Base-by-base conservation (phyloP, 1,140 invertebrate genomes). In the Drosophila guanche region DNA sequence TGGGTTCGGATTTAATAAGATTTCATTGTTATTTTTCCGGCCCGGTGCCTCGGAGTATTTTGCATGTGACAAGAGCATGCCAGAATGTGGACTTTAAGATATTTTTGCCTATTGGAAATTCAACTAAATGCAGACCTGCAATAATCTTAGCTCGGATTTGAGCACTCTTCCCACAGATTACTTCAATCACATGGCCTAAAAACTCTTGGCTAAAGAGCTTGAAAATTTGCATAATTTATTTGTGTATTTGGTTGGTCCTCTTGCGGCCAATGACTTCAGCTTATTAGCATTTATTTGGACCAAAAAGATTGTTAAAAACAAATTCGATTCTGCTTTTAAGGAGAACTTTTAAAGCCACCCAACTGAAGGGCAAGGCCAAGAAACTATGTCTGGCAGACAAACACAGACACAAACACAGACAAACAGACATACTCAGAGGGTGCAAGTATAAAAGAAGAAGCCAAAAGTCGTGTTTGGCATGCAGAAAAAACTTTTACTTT, bases 241-340 rank as follows among this genome's bases (percentile, higher is more conserved):
- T 86, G 67, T 51, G 62, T 55, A 67, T 71, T 71, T 66, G 47
- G 43, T 60, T 45, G 59, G 61, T 56, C 56, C 51, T 46, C 50
- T 66, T 57, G 45, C 71, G 79, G 65, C 65, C 79, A 83, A 65
- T 77, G 79, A 79, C 77, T 86, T 51, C 73, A 54, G 77, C 81
- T 81, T 76, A 86, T 80, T 85, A 80, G 67, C 80, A 85, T 85
- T 85, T 85, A 68, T 86, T 86, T 74, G 54, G 72, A 71, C 54
- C 53, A 63, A 76, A 62, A 45, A 62, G 65, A 69, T 70, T 73
- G 68, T n/a, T 70, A 22, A 65, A 65, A 75, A 65, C 55, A 71
- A 86, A 86, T 86, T 86, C 78, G 77, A 81, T 86, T 76, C 75
- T 7, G 5, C 27, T 6, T 27, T 27, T 5, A 27, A 27, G 6